Conservation (phyloP, 2,113 vertebrate genomes). For the Pterocles orientalis region DNA sequence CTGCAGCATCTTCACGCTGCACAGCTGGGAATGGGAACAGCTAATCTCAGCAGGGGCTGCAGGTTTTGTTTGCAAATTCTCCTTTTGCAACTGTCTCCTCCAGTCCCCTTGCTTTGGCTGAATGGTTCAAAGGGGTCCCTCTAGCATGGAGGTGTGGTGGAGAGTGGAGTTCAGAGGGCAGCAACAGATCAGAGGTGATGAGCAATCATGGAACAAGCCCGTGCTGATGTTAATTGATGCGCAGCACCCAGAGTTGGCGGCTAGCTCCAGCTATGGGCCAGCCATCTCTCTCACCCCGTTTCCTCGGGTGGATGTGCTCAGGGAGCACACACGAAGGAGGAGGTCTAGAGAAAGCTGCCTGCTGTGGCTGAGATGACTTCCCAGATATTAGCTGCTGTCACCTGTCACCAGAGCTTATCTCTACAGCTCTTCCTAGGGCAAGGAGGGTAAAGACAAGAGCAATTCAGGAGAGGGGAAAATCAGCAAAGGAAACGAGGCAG, state of each 20-base stretch:
- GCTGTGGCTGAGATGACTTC: neutral
- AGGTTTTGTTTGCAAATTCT: neutral
- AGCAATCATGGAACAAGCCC: neutral
- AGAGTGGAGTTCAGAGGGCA: neutral
- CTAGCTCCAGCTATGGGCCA: neutral
- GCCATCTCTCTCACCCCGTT: neutral
- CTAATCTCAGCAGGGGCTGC: neutral
- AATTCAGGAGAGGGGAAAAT: neutral
- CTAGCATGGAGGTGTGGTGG: fast-evolving
- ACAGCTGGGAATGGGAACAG: neutral
- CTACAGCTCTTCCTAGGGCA: neutral
- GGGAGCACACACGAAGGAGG: neutral
- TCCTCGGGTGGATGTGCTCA: neutral
- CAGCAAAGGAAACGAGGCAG: neutral
- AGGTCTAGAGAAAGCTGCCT: neutral
- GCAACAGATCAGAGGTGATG: neutral
- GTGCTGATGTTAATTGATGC: neutral
- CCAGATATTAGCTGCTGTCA: neutral
- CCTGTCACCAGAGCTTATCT: neutral
- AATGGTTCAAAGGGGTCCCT: neutral
- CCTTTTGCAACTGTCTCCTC: neutral
- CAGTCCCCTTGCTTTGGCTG: neutral
- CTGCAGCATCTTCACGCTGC: neutral
- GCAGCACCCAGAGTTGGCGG: neutral
- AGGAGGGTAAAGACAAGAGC: neutral